phyloP scores from a whole-genome alignment of 1,140 invertebrate genomes.

The Gonatopus flavifemur region DNA sequence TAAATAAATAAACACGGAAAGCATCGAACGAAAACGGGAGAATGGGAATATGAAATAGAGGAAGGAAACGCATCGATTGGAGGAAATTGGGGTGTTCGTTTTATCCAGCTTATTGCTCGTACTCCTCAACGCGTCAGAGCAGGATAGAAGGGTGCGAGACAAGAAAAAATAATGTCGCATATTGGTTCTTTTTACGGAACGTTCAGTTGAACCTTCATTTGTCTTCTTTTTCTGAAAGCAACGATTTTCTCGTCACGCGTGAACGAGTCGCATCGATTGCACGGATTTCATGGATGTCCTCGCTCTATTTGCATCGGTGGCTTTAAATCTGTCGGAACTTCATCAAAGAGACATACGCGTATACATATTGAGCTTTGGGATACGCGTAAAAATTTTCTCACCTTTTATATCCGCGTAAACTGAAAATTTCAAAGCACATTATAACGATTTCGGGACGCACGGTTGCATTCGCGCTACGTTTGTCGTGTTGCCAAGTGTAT shows the following conservation, averaged over 20 bases:
- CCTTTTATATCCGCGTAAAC: no score
- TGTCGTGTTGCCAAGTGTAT: no score
- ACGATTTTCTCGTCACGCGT: neutral
- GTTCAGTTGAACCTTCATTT: neutral
- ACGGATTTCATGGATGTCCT: constrained; percentile 12
- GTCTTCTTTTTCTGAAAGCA: neutral
- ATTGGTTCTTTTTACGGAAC: neutral
- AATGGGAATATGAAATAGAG: constrained; percentile 13
- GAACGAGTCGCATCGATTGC: constrained; percentile 23
- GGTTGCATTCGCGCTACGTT: no score
- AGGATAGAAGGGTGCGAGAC: neutral
- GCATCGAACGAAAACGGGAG: neutral
- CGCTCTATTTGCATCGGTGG: constrained; percentile 5
- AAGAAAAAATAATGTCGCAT: neutral
- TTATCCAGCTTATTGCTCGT: constrained; percentile 26
- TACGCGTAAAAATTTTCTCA: no score
- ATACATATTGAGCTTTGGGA: no score
- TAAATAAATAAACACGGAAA: constrained; percentile 9
- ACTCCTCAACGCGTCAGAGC: constrained; percentile 6
- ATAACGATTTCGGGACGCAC: no score
- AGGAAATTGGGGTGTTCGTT: constrained; percentile 28
- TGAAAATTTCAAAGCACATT: no score
- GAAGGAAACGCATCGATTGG: constrained; percentile 30
- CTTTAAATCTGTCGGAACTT: neutral
- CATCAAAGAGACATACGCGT: no score